These are phyloP conservation scores for Paracanthobrama guichenoti DNA, from an alignment of 2,113 vertebrate genomes.

Conservation along the genomic window DNA sequence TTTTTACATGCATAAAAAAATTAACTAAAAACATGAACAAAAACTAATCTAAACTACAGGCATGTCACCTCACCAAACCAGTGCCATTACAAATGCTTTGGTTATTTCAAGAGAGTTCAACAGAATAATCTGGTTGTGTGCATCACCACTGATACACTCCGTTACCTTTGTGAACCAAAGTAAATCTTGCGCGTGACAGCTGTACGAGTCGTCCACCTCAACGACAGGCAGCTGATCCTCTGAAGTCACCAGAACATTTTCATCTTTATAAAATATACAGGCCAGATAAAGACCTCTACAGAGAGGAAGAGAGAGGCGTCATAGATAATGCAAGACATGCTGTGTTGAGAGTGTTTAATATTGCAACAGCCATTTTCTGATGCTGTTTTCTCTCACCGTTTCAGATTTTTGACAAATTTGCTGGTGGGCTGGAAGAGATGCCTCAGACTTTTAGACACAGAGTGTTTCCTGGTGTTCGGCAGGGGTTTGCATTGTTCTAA, in stretches of 20 bases:
- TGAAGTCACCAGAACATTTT: slow-evolving; percentile 84
- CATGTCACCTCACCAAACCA: neutral
- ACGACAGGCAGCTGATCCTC: slow-evolving; percentile 91
- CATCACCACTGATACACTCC: too few relatives aligned
- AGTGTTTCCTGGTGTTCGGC: slow-evolving; percentile 85
- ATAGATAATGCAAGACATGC: neutral
- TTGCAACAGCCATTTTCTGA: neutral
- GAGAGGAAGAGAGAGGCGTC: slow-evolving; percentile 12
- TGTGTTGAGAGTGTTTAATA: neutral
- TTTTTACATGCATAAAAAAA: too few relatives aligned
- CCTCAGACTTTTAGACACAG: slow-evolving; percentile 89
- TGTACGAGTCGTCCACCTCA: slow-evolving; percentile 88
- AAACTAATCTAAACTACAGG: neutral
- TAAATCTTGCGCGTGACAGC: slow-evolving; percentile 88
- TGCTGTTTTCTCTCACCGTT: slow-evolving; percentile 74
- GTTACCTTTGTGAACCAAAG: slow-evolving; percentile 91
- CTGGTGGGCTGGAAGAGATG: slow-evolving; percentile 88
- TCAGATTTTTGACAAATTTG: slow-evolving; percentile 90
- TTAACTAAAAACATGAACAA: too few relatives aligned
- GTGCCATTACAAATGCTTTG: neutral
- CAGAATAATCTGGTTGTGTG: neutral
- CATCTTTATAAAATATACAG: slow-evolving; percentile 86
- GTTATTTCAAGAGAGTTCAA: neutral
- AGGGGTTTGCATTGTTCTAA: slow-evolving; percentile 84
- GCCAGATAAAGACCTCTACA: slow-evolving; percentile 85